A percentile compares a stretch with the other conserved stretches of the same genome.
phyloP scores from a whole-genome alignment of 2,888 invertebrate species.

The Gryllus longicercus region DNA sequence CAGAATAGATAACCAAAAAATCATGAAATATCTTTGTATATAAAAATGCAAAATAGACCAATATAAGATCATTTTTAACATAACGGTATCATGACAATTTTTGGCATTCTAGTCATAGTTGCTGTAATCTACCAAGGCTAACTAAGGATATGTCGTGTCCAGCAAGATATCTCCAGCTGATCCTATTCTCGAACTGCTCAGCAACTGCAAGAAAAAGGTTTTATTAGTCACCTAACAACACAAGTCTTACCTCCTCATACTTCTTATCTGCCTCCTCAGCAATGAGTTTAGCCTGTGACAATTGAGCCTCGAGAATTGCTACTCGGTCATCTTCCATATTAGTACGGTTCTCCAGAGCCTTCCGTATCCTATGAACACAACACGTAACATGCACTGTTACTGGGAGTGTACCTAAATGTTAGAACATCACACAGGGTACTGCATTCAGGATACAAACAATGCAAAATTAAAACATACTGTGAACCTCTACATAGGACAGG shows the following conservation, averaged over 20 bases:
- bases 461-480: no score
- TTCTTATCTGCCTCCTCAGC: constrained; percentile 99
- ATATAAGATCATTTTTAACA: no score
- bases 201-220: background rate
- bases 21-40: background rate
- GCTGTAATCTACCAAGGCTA: no score
- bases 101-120: no score
- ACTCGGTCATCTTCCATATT: constrained; percentile 99
- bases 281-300: constrained; percentile 98
- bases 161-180: no score
- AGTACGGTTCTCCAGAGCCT: constrained; percentile 97
- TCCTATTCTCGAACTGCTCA: background rate
- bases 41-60: no score
- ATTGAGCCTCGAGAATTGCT: constrained; percentile 93
- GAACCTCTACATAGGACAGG: no score
- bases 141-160: no score
- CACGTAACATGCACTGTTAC: constrained; percentile 27
- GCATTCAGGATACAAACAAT: no score
- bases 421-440: background rate
- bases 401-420: background rate
- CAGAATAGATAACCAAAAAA: background rate
- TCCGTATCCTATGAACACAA: constrained; percentile 72
- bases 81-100: no score
- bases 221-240: constrained; percentile 17
- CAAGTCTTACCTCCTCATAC: constrained; percentile 92